Evolutionary conservation across 2,113 vertebrate species (phyloP).

Genomic region (Gorsachius goisagi): DNA sequence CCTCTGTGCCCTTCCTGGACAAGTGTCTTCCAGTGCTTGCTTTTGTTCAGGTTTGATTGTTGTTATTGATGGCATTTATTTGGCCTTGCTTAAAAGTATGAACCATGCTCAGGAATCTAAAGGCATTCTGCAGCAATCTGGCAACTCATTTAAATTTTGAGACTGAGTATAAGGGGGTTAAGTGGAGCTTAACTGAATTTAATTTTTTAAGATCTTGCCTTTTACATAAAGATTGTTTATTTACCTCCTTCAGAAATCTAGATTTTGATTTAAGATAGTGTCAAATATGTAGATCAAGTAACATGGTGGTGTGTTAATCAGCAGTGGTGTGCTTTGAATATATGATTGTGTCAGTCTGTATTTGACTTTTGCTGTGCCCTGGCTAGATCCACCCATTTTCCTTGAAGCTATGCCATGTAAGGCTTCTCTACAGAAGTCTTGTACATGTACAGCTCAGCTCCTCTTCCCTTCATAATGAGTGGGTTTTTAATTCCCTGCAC

Average conservation of each 20-base stretch:
- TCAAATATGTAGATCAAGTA: not conserved
- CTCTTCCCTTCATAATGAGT: not conserved
- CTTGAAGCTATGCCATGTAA: not conserved
- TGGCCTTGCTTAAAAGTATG: not conserved
- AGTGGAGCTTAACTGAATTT: not conserved
- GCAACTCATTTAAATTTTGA: not conserved
- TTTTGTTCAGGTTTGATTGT: not conserved
- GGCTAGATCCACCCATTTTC: not conserved
- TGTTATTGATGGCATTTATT: not conserved
- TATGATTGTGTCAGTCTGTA: not conserved
- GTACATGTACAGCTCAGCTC: not conserved
- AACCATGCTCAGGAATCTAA: not conserved
- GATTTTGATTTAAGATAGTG: not conserved
- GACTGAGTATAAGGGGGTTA: not conserved
- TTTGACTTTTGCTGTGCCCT: not conserved
- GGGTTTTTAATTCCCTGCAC: not conserved
- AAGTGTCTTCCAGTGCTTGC: not conserved
- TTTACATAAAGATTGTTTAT: not conserved
- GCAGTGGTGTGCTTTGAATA: not conserved
- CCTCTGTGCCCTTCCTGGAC: not conserved
- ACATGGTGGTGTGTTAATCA: not conserved
- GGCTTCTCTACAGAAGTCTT: not conserved
- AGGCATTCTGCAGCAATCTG: not conserved
- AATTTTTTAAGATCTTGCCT: not conserved
- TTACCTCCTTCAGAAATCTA: not conserved